Evolutionary conservation across 2,888 invertebrate species (phyloP), one percentile per base, ranked within the genome.

Genomic region (Sphecodes monilicornis): DNA sequence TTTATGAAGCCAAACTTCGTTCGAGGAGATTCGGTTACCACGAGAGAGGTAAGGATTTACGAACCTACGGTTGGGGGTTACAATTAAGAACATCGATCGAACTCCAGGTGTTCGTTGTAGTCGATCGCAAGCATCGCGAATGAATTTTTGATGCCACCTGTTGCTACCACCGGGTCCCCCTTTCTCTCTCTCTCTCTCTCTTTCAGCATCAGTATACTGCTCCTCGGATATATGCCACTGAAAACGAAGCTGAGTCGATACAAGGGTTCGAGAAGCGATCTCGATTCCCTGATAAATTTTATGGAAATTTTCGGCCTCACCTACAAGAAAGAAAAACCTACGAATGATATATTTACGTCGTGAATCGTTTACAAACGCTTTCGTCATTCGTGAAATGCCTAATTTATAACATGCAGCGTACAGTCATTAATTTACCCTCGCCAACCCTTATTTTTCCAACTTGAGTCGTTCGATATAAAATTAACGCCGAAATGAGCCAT

Each of bases 61-160:
- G 69, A 69, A 32, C 82, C 60, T 69, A 76, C 70, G 57, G 39
- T 70, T 69, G 46, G 69, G 84, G 84, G 50, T 84, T 76, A 86
- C 86, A 88, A 90, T 90, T 90, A 91, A 89, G 88, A 78, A 86
- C 83, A 80, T 74, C 85, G 80, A 90, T 89, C 86, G 90, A 84
- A 77, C 80, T 78, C 70, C 57, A 76, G 86, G 86, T 86, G 90
- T 89, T 85, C 80, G 80, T 79, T 85, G 86, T 86, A 86, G 84
- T 75, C 88, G 86, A 89, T 85, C 76, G 82, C 76, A 79, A 82
- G 79, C 78, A 80, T 84, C 75, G 54, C 85, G 89, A 91, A 90
- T 91, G 85, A 91, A 91, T 91, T 91, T 91, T 91, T 91, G 90
- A 91, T 88, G 85, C 91, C 90, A 91, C 91, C 91, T 91, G 91